Evolutionary conservation across 2,113 vertebrate genomes (phyloP), one percentile per base, ranked within the genome.

Genomic region (Nanorana parkeri): DNA sequence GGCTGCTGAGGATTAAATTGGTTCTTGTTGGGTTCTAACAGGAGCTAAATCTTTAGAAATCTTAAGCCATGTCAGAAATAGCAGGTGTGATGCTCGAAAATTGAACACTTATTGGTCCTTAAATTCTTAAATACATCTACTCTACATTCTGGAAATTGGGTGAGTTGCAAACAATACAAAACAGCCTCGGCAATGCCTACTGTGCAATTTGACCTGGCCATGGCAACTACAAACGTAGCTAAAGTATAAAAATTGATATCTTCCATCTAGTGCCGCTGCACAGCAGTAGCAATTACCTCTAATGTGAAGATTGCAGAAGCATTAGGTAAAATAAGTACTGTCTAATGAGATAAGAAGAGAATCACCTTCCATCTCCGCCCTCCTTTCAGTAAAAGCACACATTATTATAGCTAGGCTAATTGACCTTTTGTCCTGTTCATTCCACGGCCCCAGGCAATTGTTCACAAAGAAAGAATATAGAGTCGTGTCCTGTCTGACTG

Each of bases 241-340:
- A 55, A 65, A 4, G 76, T 29, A 63, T 67, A 54, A 32, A 72
- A 75, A 66, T 23, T 47, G 28, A n/a, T 82, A 67, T 82, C 71
- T 75, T 15, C 10, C 29, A 76, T 76, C 72, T 56, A 36, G 16
- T 81, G 36, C 74, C 47, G 76, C 13, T 77, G 19, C 68, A 72
- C 6, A 23, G 68, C 80, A 83, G 80, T 83, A 83, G 80, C 80
- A 83, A 83, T 83, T 83, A 76, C 71, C 80, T 63, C 69, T 75
- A 83, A 83, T 83, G 73, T 83, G 72, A 75, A 83, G 71, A 67
- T 56, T 76, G 63, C 47, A 17, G 28, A 72, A 68, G 71, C 72
- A 76, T 75, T 83, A 76, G 80, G 72, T 55, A 60, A 83, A 76
- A 76, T 83, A 76, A 83, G 61, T 83, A 76, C 15, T 75, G 47